phyloP scores from a whole-genome alignment of 2,113 vertebrate genomes.

The Pseudopodoces humilis region DNA sequence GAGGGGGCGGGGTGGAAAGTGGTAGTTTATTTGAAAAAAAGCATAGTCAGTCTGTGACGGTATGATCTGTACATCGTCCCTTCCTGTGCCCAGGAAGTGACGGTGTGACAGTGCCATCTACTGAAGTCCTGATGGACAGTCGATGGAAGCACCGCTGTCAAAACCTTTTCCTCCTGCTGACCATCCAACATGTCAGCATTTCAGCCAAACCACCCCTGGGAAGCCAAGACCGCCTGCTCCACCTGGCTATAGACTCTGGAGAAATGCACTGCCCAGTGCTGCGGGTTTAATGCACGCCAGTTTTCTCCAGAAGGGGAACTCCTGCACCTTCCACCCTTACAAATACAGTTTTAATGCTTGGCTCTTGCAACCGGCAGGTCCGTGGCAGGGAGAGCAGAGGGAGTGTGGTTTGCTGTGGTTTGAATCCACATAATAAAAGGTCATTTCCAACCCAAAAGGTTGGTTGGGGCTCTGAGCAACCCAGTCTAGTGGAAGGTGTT shows the following conservation, averaged over 20 bases:
- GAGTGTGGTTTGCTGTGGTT: neutral
- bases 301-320: neutral
- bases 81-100: neutral
- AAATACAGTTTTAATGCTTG: neutral
- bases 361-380: neutral
- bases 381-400: neutral
- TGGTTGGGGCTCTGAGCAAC: neutral
- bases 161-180: neutral
- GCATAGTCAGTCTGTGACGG: neutral
- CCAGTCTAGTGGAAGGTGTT: neutral
- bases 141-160: neutral
- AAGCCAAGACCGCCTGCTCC: neutral
- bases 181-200: fast-evolving
- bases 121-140: neutral
- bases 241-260: neutral
- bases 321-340: neutral
- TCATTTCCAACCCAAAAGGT: neutral
- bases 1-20: fast-evolving
- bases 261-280: neutral
- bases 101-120: constrained; percentile 53
- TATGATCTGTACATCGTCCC: fast-evolving
- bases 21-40: neutral
- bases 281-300: fast-evolving
- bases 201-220: neutral
- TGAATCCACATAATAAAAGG: neutral